Evolutionary conservation across 1,140 invertebrate species (phyloP).

Genomic region (Drosophila ambigua): DNA sequence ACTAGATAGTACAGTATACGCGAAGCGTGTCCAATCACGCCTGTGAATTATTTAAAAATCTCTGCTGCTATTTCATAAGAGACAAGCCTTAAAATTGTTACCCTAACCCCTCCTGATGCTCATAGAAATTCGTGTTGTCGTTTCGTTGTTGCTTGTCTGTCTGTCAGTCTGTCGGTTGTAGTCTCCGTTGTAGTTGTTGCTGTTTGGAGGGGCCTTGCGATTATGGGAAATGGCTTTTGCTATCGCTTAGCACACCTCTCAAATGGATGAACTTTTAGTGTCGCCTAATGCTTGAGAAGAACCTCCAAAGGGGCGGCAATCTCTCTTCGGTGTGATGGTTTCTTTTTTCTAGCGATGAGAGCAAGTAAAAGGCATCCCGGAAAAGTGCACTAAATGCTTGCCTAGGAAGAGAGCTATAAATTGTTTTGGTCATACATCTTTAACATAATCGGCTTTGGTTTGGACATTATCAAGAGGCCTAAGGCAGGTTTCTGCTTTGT

Average conservation of each 20-base stretch:
- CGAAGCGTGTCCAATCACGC: conserved; percentile 62
- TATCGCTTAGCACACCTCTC: conserved; percentile 59
- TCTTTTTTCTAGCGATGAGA: conserved; percentile 19
- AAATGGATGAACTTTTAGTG: conserved; percentile 52
- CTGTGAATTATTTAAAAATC: conserved; percentile 65
- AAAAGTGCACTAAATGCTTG: conserved; percentile 15
- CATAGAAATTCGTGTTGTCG: conserved; percentile 61
- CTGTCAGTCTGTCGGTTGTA: not conserved
- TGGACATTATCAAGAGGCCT: no score
- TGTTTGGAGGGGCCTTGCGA: conserved; percentile 40
- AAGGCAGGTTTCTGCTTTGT: no score
- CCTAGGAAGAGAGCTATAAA: no score
- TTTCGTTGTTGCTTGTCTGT: conserved; percentile 10
- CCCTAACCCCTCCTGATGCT: conserved; percentile 32
- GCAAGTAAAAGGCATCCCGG: conserved; percentile 32
- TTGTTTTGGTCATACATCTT: no score
- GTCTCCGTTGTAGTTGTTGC: conserved; percentile 2
- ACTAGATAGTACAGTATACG: conserved; percentile 28
- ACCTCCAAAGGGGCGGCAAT: conserved; percentile 30
- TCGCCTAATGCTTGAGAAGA: conserved; percentile 54
- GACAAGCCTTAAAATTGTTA: conserved; percentile 65
- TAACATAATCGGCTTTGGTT: no score
- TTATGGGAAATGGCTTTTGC: conserved; percentile 64
- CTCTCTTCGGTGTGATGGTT: conserved; percentile 6
- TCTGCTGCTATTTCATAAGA: conserved; percentile 57